A percentile compares a stretch with the other conserved stretches of the same genome.
Evolutionary conservation across 2,888 invertebrate genomes (phyloP).

Genomic region (Lepidonotus clava): DNA sequence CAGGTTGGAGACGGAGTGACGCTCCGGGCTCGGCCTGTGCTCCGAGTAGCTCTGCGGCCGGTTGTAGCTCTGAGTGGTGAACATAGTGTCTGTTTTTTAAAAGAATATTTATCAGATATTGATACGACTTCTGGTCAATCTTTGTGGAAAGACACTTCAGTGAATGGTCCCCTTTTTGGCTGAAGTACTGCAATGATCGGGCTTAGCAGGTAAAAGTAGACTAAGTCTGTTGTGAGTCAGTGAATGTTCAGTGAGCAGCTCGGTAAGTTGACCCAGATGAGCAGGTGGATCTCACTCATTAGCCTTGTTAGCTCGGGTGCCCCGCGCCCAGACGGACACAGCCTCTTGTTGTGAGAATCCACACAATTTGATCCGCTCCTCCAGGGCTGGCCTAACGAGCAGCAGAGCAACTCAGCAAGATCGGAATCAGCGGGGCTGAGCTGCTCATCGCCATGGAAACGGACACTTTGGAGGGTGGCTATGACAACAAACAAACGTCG

Average conservation of each 20-base stretch:
- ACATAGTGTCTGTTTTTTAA: too few relatives aligned
- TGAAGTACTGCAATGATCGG: too few relatives aligned
- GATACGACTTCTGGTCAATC: too few relatives aligned
- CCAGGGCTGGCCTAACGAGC: background rate
- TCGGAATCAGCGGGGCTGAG: too few relatives aligned
- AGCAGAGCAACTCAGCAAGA: background rate
- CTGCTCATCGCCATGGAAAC: background rate
- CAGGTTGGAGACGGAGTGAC: conserved; percentile 10
- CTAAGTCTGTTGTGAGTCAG: too few relatives aligned
- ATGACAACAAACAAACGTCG: background rate
- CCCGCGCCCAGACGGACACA: background rate
- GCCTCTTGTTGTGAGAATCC: background rate
- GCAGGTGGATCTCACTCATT: conserved; percentile 20
- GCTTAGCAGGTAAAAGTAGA: too few relatives aligned
- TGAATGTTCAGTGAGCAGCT: background rate
- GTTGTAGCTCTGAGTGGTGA: background rate
- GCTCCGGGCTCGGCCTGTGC: background rate
- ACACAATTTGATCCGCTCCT: background rate
- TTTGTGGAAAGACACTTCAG: too few relatives aligned
- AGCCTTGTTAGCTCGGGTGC: background rate
- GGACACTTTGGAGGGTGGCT: background rate
- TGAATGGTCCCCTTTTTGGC: too few relatives aligned
- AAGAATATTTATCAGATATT: too few relatives aligned
- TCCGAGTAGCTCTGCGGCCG: background rate
- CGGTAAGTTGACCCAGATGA: background rate